Evolutionary conservation across 2,113 vertebrate genomes (phyloP).

Genomic region (Pituophis catenifer): DNA sequence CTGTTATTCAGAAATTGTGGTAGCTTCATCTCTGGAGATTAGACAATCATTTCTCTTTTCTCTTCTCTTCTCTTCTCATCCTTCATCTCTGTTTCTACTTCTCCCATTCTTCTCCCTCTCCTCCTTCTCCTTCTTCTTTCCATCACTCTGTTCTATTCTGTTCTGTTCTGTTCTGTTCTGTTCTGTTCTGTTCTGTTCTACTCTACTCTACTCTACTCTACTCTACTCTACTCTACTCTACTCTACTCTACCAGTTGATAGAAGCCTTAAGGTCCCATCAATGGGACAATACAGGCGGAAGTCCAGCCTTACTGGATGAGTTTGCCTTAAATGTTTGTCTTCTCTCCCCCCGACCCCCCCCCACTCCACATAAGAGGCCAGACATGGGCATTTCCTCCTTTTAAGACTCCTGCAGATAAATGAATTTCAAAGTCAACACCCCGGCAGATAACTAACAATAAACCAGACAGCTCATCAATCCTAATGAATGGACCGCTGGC

Average conservation of each 20-base stretch:
- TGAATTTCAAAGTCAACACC: conserved; percentile 1
- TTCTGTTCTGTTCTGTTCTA: no score
- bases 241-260: neutral
- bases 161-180: no score
- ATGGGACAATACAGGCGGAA: neutral
- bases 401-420: neutral
- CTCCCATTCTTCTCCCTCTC: no score
- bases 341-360: neutral
- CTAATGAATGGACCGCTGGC: neutral
- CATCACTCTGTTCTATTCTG: no score
- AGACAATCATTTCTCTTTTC: no score
- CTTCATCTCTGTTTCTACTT: no score
- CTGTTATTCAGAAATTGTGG: no score
- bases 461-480: neutral
- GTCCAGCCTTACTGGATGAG: neutral
- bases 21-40: no score
- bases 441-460: neutral
- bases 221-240: no score
- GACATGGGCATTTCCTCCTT: neutral
- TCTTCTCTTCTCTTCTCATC: no score
- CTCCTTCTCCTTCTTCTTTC: no score
- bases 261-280: neutral
- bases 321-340: neutral
- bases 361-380: conserved; percentile 2
- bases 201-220: no score